Evolutionary conservation across 2,888 invertebrate genomes (phyloP).

Genomic region (Cyaniris semiargus): DNA sequence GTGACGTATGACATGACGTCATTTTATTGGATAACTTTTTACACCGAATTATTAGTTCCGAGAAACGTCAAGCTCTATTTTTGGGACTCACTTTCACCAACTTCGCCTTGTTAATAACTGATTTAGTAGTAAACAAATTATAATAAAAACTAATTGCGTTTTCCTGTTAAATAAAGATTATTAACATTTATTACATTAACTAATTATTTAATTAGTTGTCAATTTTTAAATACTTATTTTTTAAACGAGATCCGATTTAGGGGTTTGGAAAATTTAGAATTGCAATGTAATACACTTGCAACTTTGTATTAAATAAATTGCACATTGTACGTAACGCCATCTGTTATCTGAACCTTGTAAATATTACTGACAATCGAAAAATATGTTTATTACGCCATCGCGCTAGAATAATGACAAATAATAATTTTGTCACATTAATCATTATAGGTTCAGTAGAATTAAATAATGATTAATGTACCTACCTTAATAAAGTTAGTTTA

Average conservation of each 20-base stretch:
- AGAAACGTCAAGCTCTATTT: slow-evolving; percentile 17
- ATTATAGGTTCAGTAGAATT: background rate
- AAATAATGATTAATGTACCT: background rate
- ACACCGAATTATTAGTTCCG: slow-evolving; percentile 46
- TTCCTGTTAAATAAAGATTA: background rate
- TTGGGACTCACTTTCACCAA: background rate
- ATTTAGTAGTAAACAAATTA: background rate
- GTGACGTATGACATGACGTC: slow-evolving; percentile 68
- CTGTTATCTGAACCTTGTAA: background rate
- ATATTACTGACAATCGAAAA: background rate
- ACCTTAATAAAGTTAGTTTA: too few species aligned
- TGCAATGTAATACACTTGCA: too few species aligned
- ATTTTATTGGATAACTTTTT: slow-evolving; percentile 55
- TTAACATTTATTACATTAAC: too few species aligned
- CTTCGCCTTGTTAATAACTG: background rate
- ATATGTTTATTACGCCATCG: slow-evolving; percentile 24
- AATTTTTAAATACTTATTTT: background rate
- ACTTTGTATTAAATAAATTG: background rate
- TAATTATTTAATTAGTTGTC: background rate
- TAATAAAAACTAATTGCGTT: background rate
- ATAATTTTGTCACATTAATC: background rate
- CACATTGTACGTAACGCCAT: slow-evolving; percentile 1
- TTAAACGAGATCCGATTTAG: background rate
- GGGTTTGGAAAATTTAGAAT: too few species aligned
- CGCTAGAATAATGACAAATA: background rate